phyloP scores from a whole-genome alignment of 2,797 vertebrate species.

The Bovichtus variegatus region DNA sequence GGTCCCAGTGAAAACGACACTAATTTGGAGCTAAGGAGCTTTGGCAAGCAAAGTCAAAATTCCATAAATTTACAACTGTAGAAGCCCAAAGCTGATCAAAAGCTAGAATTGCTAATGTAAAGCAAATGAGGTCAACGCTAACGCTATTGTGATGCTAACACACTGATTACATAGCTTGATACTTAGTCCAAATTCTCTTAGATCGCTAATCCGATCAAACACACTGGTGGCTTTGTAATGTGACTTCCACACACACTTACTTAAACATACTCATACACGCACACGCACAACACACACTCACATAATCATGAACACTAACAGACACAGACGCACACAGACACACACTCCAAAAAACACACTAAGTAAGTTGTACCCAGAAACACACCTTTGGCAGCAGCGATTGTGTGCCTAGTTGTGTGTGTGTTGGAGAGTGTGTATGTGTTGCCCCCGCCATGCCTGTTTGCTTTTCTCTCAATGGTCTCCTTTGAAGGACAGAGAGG shows the following conservation, averaged over 20 bases:
- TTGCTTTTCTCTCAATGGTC: constrained; percentile 85
- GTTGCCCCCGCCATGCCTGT: constrained; percentile 69
- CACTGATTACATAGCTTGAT: background rate
- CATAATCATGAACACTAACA: constrained; percentile 21
- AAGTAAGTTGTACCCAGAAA: constrained; percentile 57
- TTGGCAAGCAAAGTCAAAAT: constrained; percentile 43
- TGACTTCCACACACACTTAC: constrained; percentile 27
- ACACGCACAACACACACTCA: constrained; percentile 11
- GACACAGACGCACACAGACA: constrained; percentile 19
- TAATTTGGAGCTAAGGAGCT: constrained; percentile 75
- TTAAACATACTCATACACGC: constrained; percentile 1
- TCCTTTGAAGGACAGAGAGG: constrained; percentile 76
- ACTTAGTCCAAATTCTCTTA: background rate
- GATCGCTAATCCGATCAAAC: constrained; percentile 45
- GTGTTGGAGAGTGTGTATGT: constrained; percentile 10
- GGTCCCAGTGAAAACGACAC: constrained; percentile 75
- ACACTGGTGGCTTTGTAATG: constrained; percentile 54
- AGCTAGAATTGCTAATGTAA: constrained; percentile 35
- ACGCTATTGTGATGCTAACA: constrained; percentile 24
- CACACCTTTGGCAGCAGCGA: constrained; percentile 51
- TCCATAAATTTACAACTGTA: constrained; percentile 39
- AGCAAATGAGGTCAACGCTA: constrained; percentile 16
- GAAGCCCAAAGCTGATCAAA: constrained; percentile 20
- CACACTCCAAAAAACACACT: constrained; percentile 50
- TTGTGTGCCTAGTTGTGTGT: constrained; percentile 31